phyloP scores from a whole-genome alignment of 92 coral and sea anemone genomes.

The Epizoanthus scotinus region DNA sequence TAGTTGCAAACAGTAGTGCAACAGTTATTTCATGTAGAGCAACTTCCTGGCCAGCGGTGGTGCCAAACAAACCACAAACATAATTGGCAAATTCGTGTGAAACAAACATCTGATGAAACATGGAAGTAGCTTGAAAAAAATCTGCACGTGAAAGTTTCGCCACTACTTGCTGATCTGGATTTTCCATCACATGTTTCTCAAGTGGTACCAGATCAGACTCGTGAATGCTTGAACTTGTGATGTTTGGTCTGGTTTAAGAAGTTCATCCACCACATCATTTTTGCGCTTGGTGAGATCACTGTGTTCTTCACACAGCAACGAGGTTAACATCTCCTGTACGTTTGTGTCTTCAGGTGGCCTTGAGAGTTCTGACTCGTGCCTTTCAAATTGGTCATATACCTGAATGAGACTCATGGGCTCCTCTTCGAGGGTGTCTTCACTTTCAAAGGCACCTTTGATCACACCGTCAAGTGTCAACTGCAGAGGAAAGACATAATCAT shows the following conservation, averaged over 20 bases:
- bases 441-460: not conserved
- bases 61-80: not conserved
- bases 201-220: too few species aligned
- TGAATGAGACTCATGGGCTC: not conserved
- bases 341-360: not conserved
- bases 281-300: not conserved
- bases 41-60: too few species aligned
- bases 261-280: not conserved
- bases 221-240: too few species aligned
- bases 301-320: too few species aligned
- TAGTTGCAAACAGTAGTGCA: not conserved
- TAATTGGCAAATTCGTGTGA: not conserved
- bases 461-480: constrained; percentile 5
- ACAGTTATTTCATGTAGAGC: not conserved
- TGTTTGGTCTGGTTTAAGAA: too few species aligned
- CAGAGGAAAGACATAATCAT: constrained; percentile 1
- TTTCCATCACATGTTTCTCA: too few species aligned
- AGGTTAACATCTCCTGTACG: not conserved
- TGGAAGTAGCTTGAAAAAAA: not conserved
- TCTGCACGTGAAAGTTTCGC: not conserved
- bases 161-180: not conserved
- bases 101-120: not conserved
- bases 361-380: constrained; percentile 13
- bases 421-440: not conserved
- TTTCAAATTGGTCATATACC: not conserved